These are phyloP conservation scores for Crocodylus rhombifer DNA, from an alignment of 2,797 vertebrate species.

Conservation along the genomic window DNA sequence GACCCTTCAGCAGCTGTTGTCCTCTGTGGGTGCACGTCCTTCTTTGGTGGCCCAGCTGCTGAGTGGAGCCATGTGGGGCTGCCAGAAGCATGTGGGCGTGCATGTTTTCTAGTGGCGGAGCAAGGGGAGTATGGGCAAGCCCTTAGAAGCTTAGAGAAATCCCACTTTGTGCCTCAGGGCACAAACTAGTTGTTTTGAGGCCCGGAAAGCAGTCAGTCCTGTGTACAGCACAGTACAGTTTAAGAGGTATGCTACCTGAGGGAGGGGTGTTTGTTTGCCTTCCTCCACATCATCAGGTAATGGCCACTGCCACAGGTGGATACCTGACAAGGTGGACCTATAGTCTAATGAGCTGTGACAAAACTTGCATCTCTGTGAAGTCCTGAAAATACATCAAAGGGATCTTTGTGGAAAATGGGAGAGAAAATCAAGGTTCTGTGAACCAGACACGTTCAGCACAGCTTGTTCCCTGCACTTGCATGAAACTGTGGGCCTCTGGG, in stretches of 20 bases:
- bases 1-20: too few relatives aligned
- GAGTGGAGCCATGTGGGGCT: too few relatives aligned
- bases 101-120: too few relatives aligned
- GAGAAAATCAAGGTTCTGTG: background rate
- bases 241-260: background rate
- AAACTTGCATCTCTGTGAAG: background rate
- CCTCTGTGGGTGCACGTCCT: too few relatives aligned
- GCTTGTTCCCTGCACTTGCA: background rate
- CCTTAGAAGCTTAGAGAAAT: background rate
- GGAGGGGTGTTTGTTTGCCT: rapidly evolving
- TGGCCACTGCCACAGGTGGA: rapidly evolving
- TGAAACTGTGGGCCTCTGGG: background rate
- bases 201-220: background rate
- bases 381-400: background rate
- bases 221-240: too few relatives aligned
- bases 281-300: rapidly evolving
- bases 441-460: background rate
- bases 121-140: too few relatives aligned
- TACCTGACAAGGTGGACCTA: background rate
- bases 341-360: background rate
- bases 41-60: too few relatives aligned
- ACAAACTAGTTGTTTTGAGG: rapidly evolving
- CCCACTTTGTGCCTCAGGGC: background rate
- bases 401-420: background rate
- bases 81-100: too few relatives aligned